A percentile compares a stretch with the other conserved stretches of the same genome.
phyloP scores from a whole-genome alignment of 2,797 vertebrate species.

The Lutjanus argentimaculatus region DNA sequence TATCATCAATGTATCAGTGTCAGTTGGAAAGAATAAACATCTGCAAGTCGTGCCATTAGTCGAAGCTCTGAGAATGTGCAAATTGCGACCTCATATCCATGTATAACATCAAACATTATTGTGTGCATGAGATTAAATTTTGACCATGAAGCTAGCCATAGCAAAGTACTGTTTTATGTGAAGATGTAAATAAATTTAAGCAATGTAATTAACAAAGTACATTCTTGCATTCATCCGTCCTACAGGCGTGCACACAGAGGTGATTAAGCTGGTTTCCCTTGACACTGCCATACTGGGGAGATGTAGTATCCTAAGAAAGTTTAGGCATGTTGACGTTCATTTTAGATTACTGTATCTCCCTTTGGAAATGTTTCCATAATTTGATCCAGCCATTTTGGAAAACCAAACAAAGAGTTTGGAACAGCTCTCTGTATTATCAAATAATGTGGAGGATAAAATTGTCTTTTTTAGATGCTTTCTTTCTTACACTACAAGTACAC shows the following conservation, averaged over 20 bases:
- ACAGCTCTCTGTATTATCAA: background rate
- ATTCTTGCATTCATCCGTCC: background rate
- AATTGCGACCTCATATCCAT: background rate
- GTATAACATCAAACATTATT: background rate
- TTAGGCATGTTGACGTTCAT: background rate
- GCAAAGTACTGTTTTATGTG: background rate
- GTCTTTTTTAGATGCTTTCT: background rate
- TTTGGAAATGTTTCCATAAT: background rate
- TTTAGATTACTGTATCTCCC: background rate
- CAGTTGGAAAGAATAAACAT: slow-evolving; percentile 1
- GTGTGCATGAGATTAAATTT: slow-evolving; percentile 6
- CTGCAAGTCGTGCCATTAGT: background rate
- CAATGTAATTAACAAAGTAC: background rate
- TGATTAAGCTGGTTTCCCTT: background rate
- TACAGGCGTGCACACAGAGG: background rate
- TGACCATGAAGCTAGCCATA: background rate
- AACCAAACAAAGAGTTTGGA: background rate
- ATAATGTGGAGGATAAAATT: background rate
- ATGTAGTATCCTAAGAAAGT: background rate
- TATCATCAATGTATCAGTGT: background rate
- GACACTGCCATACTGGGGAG: background rate
- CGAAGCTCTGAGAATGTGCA: background rate
- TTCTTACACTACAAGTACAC: background rate
- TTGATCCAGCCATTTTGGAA: background rate
- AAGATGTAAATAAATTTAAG: background rate